Evolutionary conservation across 1,140 invertebrate genomes (phyloP).

Genomic region (Arctopsyche grandis): DNA sequence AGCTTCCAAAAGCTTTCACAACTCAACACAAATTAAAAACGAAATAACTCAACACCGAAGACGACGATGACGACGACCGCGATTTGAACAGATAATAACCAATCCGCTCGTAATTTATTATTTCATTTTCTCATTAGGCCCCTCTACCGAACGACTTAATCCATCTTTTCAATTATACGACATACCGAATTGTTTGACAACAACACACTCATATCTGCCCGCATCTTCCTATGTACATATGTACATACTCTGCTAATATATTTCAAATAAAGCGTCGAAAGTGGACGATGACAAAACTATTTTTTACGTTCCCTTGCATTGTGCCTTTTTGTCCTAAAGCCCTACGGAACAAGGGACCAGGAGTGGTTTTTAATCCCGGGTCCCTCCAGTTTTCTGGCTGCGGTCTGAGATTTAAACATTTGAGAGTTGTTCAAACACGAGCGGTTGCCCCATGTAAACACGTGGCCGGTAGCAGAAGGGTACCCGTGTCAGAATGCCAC

Average conservation of each 20-base stretch:
- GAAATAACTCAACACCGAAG: neutral
- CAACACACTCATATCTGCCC: neutral
- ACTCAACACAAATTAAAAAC: neutral
- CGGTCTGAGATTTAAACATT: conserved; percentile 14
- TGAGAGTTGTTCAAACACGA: conserved; percentile 50
- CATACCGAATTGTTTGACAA: neutral
- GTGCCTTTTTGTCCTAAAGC: neutral
- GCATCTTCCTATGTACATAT: neutral
- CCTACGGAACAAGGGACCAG: neutral
- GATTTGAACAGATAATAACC: too few relatives aligned
- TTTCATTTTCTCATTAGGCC: neutral
- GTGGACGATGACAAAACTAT: too few relatives aligned
- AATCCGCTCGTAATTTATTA: neutral
- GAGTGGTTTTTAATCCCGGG: conserved; percentile 24
- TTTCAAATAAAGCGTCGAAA: too few relatives aligned
- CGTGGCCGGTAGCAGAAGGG: neutral
- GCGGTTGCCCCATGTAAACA: conserved; percentile 45
- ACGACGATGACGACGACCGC: too few relatives aligned
- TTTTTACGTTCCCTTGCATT: neutral
- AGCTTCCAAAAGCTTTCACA: neutral
- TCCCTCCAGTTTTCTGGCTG: conserved; percentile 4
- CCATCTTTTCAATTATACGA: neutral
- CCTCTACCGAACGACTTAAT: neutral
- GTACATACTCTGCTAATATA: neutral
- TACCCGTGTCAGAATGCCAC: conserved; percentile 3